Evolutionary conservation across 2,113 vertebrate genomes (phyloP).

Genomic region (Ursus arctos): DNA sequence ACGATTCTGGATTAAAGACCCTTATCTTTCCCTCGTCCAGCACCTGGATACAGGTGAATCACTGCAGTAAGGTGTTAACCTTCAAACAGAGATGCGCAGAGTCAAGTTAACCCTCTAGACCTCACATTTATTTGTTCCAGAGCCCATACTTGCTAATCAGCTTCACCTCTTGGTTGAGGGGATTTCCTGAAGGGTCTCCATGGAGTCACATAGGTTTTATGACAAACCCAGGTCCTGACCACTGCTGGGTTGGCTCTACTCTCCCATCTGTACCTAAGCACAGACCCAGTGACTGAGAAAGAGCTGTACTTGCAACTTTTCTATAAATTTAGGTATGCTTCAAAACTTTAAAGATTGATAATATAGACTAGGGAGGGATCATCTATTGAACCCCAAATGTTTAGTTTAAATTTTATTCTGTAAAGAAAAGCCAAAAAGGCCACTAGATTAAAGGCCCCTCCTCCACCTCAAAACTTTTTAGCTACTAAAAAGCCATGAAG

Average conservation of each 20-base stretch:
- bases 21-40: not conserved
- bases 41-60: not conserved
- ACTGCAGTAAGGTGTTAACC: not conserved
- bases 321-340: slow-evolving; percentile 32
- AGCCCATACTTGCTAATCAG: slow-evolving; percentile 94
- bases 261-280: not conserved
- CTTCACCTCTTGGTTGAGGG: slow-evolving; percentile 93
- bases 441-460: not conserved
- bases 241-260: not conserved
- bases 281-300: not conserved
- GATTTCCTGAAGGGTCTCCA: slow-evolving; percentile 93
- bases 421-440: not conserved
- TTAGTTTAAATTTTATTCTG: slow-evolving; percentile 12
- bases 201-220: slow-evolving; percentile 93
- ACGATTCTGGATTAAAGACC: slow-evolving; percentile 29
- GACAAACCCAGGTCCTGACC: slow-evolving; percentile 91
- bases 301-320: slow-evolving; percentile 47
- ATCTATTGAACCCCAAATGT: not conserved
- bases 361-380: not conserved
- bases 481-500: not conserved
- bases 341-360: not conserved
- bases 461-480: not conserved
- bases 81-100: slow-evolving; percentile 70
- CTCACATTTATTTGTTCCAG: slow-evolving; percentile 93
- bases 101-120: slow-evolving; percentile 94